Evolutionary conservation across 2,888 invertebrate genomes (phyloP).

Genomic region (Hydrotaea diabolus): DNA sequence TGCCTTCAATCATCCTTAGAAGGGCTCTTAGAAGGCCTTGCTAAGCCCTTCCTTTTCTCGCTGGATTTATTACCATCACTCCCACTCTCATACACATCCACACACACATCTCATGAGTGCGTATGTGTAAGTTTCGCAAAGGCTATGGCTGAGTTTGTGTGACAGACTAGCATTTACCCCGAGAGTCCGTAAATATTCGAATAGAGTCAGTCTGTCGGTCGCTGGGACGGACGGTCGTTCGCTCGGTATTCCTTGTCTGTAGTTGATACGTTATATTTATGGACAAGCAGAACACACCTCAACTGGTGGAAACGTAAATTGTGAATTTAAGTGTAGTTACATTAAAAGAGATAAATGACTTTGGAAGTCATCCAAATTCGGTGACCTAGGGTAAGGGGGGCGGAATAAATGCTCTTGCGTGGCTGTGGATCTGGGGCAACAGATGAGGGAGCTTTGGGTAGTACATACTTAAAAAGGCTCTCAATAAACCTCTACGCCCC

Average conservation of each 20-base stretch:
- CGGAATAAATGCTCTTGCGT: too few species aligned
- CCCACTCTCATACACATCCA: background rate
- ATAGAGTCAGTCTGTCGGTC: background rate
- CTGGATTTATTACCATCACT: background rate
- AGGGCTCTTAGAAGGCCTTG: too few species aligned
- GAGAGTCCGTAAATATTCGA: constrained; percentile 11
- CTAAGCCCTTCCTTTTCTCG: too few species aligned
- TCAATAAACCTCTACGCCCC: too few species aligned
- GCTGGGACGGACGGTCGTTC: too few species aligned
- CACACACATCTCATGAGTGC: background rate
- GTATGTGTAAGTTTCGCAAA: background rate
- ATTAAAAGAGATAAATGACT: constrained; percentile 19
- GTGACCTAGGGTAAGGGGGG: background rate
- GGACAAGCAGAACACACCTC: constrained; percentile 6
- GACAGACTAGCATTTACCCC: background rate
- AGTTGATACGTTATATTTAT: constrained; percentile 1
- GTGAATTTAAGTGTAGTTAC: constrained; percentile 24
- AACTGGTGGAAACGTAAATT: constrained; percentile 18
- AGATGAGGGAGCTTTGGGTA: background rate
- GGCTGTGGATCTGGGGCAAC: too few species aligned
- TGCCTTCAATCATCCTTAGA: too few species aligned
- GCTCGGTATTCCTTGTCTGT: background rate
- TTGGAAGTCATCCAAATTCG: constrained; percentile 13
- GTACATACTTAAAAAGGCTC: background rate
- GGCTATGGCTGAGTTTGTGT: background rate